Conservation (phyloP, 2,888 invertebrate species). For the Himalopsyche tibetana region DNA sequence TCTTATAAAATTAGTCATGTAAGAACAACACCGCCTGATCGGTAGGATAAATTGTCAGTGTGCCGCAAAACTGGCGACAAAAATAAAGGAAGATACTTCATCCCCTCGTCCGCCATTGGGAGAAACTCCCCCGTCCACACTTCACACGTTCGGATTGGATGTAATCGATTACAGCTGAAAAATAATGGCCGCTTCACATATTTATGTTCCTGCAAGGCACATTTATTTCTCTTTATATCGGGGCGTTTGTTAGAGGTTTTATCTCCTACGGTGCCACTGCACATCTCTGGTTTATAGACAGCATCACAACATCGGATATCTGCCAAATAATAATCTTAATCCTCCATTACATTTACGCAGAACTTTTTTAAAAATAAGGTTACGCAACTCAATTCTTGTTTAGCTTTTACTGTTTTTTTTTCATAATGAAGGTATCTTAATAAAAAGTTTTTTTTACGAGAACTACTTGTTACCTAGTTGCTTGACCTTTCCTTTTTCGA, state of each 20-base stretch:
- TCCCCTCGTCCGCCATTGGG: not conserved
- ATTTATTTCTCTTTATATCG: slow-evolving; percentile 47
- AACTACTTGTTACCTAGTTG: too few relatives aligned
- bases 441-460: too few relatives aligned
- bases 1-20: not conserved
- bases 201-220: slow-evolving; percentile 49
- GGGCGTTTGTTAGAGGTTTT: slow-evolving; percentile 34
- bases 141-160: slow-evolving; percentile 55
- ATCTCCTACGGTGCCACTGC: slow-evolving; percentile 12
- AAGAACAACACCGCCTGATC: not conserved
- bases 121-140: slow-evolving; percentile 46
- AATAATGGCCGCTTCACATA: slow-evolving; percentile 53
- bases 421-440: too few relatives aligned
- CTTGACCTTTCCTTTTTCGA: too few relatives aligned
- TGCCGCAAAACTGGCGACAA: slow-evolving; percentile 8
- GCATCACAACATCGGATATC: not conserved
- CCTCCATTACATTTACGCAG: too few relatives aligned
- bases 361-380: too few relatives aligned
- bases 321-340: not conserved
- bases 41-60: not conserved
- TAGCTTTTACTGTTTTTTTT: too few relatives aligned
- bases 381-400: too few relatives aligned
- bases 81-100: slow-evolving; percentile 15
- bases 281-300: not conserved
- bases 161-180: slow-evolving; percentile 60